Conservation (phyloP, 1,140 invertebrate genomes). For the Archegozetes longisetosus region DNA sequence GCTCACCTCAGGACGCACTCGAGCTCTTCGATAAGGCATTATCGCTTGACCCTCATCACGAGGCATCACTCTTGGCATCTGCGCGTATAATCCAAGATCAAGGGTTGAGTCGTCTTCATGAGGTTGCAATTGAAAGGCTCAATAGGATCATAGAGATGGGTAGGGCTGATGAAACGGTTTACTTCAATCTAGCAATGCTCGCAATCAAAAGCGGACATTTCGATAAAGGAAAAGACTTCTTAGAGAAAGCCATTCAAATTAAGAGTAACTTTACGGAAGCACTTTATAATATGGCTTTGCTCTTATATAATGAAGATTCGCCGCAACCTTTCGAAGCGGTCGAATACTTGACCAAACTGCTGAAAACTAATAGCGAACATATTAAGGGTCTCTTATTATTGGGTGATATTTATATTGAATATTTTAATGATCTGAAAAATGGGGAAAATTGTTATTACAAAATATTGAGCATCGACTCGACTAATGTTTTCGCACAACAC, state of each 20-base stretch:
- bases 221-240: not conserved
- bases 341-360: not conserved
- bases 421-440: slow-evolving; percentile 77
- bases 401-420: slow-evolving; percentile 95
- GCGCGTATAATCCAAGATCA: slow-evolving; percentile 16
- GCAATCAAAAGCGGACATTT: not conserved
- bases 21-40: slow-evolving; percentile 30
- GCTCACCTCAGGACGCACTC: slow-evolving; percentile 25
- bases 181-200: slow-evolving; percentile 16
- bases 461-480: slow-evolving; percentile 67
- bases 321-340: not conserved
- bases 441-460: slow-evolving; percentile 83
- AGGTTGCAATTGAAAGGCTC: slow-evolving; percentile 11
- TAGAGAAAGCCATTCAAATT: slow-evolving; percentile 11
- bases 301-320: slow-evolving; percentile 55
- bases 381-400: slow-evolving; percentile 82
- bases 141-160: slow-evolving; percentile 2
- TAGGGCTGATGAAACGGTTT: slow-evolving; percentile 12
- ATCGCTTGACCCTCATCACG: slow-evolving; percentile 25
- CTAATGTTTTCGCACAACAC: slow-evolving; percentile 82
- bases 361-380: slow-evolving; percentile 41
- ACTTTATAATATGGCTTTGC: slow-evolving; percentile 78
- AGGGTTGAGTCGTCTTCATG: not conserved
- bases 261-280: slow-evolving; percentile 54
- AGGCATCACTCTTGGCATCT: slow-evolving; percentile 12